Conservation (phyloP, 2,888 invertebrate genomes). For the Rhingia rostrata region DNA sequence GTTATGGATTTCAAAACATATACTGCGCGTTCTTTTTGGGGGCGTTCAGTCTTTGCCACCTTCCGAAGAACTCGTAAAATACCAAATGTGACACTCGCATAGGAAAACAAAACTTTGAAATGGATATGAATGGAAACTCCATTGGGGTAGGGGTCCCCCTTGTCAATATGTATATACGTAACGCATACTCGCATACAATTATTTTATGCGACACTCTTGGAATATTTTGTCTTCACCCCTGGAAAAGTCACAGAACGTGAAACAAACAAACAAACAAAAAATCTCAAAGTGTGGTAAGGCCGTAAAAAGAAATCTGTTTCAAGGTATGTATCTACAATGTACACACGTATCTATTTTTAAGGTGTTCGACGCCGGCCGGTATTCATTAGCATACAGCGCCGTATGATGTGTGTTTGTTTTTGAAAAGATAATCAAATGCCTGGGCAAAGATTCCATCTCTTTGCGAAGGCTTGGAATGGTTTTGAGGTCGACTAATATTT, state of each 20-base stretch:
- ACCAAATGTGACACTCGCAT: conserved; percentile 13
- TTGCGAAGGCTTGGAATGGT: neutral
- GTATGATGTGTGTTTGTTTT: no score
- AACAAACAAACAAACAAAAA: conserved; percentile 14
- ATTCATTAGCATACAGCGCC: conserved; percentile 1
- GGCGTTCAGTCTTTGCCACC: no score
- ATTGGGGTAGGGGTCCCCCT: conserved; percentile 14
- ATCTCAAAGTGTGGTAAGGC: conserved; percentile 9
- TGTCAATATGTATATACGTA: neutral
- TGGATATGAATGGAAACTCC: conserved; percentile 20
- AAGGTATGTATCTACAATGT: conserved; percentile 6
- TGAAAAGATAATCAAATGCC: no score
- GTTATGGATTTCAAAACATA: conserved; percentile 9
- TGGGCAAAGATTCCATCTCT: neutral
- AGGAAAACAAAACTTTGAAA: no score
- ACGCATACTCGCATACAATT: no score
- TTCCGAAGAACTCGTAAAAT: conserved; percentile 24
- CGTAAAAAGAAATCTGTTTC: conserved; percentile 16
- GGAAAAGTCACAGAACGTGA: conserved; percentile 18
- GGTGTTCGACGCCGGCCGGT: neutral
- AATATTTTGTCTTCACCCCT: neutral
- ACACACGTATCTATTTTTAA: conserved; percentile 8
- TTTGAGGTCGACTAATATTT: neutral
- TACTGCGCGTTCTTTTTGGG: no score
- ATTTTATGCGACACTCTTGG: conserved; percentile 12